A percentile compares a stretch with the other conserved stretches of the same genome.
Conservation (phyloP, 2,888 invertebrate species). For the Rambutsinella grinnellia region DNA sequence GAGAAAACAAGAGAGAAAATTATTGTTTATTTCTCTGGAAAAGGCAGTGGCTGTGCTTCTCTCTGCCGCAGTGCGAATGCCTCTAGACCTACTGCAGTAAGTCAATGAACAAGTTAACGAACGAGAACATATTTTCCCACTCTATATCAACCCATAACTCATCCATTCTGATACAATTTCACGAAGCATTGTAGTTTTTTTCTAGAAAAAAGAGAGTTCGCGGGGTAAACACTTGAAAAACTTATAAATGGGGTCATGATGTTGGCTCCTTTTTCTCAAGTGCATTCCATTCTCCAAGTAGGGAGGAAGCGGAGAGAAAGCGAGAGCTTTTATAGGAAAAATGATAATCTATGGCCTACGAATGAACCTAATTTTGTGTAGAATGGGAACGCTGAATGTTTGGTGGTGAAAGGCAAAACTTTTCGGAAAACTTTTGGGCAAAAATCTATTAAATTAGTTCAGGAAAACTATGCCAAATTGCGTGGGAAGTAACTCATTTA, state of each 20-base stretch:
- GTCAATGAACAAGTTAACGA: background rate
- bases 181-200: background rate
- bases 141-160: background rate
- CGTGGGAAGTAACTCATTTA: too few relatives aligned
- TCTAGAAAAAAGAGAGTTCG: background rate
- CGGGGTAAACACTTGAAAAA: background rate
- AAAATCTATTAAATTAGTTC: too few relatives aligned
- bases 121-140: background rate
- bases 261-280: too few relatives aligned
- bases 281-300: too few relatives aligned
- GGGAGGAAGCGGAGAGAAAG: too few relatives aligned
- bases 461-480: too few relatives aligned
- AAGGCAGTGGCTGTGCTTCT: background rate
- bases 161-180: background rate
- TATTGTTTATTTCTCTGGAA: background rate
- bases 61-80: background rate
- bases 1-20: too few relatives aligned
- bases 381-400: too few relatives aligned
- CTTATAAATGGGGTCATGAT: background rate
- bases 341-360: constrained; percentile 3
- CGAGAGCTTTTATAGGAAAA: background rate
- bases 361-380: background rate
- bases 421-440: too few relatives aligned
- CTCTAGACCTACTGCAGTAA: constrained; percentile 1
- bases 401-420: too few relatives aligned